phyloP scores from a whole-genome alignment of 2,888 invertebrate species.

The Hemistola chrysoprasaria region DNA sequence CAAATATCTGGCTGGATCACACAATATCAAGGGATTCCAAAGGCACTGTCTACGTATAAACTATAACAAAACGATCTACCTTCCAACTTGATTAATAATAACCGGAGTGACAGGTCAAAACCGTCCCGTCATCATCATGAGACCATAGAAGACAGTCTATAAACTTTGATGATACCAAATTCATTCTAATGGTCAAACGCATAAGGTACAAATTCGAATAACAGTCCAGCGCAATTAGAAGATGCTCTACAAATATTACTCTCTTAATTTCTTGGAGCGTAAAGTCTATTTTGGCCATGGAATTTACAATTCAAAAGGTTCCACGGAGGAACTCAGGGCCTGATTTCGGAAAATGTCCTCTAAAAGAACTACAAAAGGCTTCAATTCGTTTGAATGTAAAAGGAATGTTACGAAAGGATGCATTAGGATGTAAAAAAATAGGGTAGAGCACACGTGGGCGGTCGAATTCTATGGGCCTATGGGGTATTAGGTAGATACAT shows the following conservation, averaged over 20 bases:
- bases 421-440: constrained; percentile 67
- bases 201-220: constrained; percentile 8
- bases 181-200: background rate
- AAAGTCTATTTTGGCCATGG: constrained; percentile 48
- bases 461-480: constrained; percentile 53
- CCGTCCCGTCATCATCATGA: constrained; percentile 59
- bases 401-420: constrained; percentile 71
- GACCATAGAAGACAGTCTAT: constrained; percentile 64
- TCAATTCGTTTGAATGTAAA: constrained; percentile 46
- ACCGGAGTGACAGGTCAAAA: constrained; percentile 36
- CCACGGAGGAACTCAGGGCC: background rate
- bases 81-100: constrained; percentile 29
- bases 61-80: constrained; percentile 20
- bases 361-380: constrained; percentile 42
- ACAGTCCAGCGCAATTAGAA: background rate
- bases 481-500: constrained; percentile 47
- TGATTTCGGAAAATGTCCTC: constrained; percentile 37
- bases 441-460: constrained; percentile 67
- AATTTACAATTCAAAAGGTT: constrained; percentile 5
- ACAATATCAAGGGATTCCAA: background rate
- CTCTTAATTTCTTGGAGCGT: constrained; percentile 43
- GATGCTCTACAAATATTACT: constrained; percentile 22
- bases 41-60: constrained; percentile 3
- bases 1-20: too few species aligned
- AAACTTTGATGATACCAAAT: constrained; percentile 19